These are phyloP conservation scores for Epizoanthus illoricatus DNA, from an alignment of 92 coral and sea anemone species.

Conservation along the genomic window DNA sequence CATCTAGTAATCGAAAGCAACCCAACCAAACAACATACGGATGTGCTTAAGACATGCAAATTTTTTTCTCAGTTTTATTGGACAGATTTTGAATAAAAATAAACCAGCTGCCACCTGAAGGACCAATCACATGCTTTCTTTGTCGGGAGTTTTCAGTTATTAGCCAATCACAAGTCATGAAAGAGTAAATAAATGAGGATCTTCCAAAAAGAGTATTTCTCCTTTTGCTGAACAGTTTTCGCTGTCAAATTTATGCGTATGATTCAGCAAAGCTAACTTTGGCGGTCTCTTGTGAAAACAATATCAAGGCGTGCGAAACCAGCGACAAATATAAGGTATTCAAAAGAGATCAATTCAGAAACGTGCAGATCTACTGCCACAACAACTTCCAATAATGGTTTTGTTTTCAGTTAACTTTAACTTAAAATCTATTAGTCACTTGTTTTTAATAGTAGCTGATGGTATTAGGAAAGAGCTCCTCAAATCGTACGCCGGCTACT, in stretches of 20 bases:
- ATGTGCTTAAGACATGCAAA: slow-evolving; percentile 36
- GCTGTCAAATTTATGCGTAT: slow-evolving; percentile 18
- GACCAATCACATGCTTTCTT: slow-evolving; percentile 13
- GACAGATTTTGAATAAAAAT: background rate
- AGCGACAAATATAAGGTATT: background rate
- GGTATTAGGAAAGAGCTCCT: background rate
- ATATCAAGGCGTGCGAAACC: background rate
- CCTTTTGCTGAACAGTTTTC: slow-evolving; percentile 2
- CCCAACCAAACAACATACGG: slow-evolving; percentile 27
- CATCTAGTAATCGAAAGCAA: slow-evolving; percentile 24
- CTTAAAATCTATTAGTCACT: slow-evolving; percentile 1
- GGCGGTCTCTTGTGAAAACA: background rate
- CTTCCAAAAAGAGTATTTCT: slow-evolving; percentile 19
- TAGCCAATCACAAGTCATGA: slow-evolving; percentile 7
- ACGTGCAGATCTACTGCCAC: background rate
- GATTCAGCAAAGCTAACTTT: background rate
- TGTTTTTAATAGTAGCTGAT: slow-evolving; percentile 2
- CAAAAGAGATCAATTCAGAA: background rate
- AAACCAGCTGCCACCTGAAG: slow-evolving; percentile 38
- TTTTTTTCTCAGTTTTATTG: slow-evolving; percentile 5
- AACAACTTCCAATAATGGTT: background rate
- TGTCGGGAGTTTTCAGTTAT: background rate
- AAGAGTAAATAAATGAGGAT: slow-evolving; percentile 24
- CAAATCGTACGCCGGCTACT: background rate
- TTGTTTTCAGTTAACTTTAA: slow-evolving; percentile 10